Conservation (phyloP, 2,797 vertebrate species). For the Coranthus polyacanthus region DNA sequence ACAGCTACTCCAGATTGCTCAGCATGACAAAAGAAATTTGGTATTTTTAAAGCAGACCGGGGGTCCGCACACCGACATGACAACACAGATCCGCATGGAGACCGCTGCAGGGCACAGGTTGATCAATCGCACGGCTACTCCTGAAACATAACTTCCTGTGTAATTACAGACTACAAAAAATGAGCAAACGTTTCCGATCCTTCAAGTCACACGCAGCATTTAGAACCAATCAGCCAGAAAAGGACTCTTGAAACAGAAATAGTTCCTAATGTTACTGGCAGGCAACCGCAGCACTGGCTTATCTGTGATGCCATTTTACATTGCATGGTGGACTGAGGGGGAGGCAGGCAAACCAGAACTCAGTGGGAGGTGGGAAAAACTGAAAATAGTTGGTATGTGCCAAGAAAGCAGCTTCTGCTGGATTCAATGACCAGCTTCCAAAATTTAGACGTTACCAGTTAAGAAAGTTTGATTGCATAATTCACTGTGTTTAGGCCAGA, state of each 20-base stretch:
- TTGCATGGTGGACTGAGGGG: slow-evolving; percentile 62
- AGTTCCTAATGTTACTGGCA: slow-evolving; percentile 33
- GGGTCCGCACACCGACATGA: slow-evolving; percentile 27
- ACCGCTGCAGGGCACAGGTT: slow-evolving; percentile 29
- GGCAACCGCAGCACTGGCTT: slow-evolving; percentile 26
- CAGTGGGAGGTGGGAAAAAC: slow-evolving; percentile 63
- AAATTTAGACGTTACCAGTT: slow-evolving; percentile 8
- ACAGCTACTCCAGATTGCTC: slow-evolving; percentile 41
- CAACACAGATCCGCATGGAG: slow-evolving; percentile 24
- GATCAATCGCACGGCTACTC: slow-evolving; percentile 38
- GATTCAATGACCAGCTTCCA: slow-evolving; percentile 31
- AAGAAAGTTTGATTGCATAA: not conserved
- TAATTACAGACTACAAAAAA: slow-evolving; percentile 53
- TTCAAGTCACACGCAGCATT: slow-evolving; percentile 45
- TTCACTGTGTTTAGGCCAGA: not conserved
- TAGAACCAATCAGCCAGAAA: slow-evolving; percentile 55
- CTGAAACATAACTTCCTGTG: slow-evolving; percentile 40
- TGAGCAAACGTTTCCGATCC: slow-evolving; percentile 21
- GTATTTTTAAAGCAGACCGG: slow-evolving; percentile 46
- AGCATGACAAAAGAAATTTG: slow-evolving; percentile 33
- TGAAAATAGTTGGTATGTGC: slow-evolving; percentile 35
- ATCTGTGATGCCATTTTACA: slow-evolving; percentile 46
- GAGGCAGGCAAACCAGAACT: slow-evolving; percentile 62
- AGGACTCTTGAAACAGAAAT: slow-evolving; percentile 38
- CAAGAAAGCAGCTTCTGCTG: slow-evolving; percentile 44